Percentiles rank a stretch among this genome's conserved stretches.
These are phyloP conservation scores for Champsocephalus gunnari DNA, from an alignment of 2,797 vertebrate genomes.

Conservation along the genomic window DNA sequence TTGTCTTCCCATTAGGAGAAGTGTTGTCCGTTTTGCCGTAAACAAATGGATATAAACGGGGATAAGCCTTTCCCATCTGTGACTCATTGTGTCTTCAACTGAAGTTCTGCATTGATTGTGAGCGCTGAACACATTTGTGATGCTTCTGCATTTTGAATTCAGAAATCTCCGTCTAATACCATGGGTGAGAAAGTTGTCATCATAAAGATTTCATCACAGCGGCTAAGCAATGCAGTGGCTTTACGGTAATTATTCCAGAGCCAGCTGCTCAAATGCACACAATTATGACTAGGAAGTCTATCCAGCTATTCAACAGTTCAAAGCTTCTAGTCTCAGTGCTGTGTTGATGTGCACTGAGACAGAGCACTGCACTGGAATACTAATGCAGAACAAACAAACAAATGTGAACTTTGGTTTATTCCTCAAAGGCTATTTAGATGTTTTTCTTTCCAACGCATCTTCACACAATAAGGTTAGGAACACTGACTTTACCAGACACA, in stretches of 20 bases:
- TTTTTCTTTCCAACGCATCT: not conserved
- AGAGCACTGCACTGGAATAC: conserved; percentile 26
- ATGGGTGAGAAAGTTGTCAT: conserved; percentile 29
- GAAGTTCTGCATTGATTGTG: conserved; percentile 36
- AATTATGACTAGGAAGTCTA: conserved; percentile 34
- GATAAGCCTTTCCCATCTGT: conserved; percentile 37
- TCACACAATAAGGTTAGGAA: conserved; percentile 6
- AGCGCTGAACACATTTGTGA: conserved; percentile 35
- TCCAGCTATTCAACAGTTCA: conserved; percentile 36
- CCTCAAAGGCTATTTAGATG: conserved; percentile 1
- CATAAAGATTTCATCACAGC: conserved; percentile 49
- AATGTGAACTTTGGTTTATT: conserved; percentile 23
- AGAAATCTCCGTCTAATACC: conserved; percentile 41
- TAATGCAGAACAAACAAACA: conserved; percentile 27
- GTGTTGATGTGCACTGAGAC: conserved; percentile 20
- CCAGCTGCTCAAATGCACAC: conserved; percentile 28
- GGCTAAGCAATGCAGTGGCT: conserved; percentile 22
- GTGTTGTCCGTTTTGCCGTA: conserved; percentile 22
- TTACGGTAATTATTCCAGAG: conserved; percentile 25
- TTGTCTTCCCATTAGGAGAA: conserved; percentile 35
- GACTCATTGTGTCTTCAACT: conserved; percentile 43
- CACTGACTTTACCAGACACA: not conserved
- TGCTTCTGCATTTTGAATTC: conserved; percentile 41
- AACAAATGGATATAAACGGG: conserved; percentile 42
- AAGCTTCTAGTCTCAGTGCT: conserved; percentile 32